Evolutionary conservation across 2,113 vertebrate genomes (phyloP).

Genomic region (Esox niger): DNA sequence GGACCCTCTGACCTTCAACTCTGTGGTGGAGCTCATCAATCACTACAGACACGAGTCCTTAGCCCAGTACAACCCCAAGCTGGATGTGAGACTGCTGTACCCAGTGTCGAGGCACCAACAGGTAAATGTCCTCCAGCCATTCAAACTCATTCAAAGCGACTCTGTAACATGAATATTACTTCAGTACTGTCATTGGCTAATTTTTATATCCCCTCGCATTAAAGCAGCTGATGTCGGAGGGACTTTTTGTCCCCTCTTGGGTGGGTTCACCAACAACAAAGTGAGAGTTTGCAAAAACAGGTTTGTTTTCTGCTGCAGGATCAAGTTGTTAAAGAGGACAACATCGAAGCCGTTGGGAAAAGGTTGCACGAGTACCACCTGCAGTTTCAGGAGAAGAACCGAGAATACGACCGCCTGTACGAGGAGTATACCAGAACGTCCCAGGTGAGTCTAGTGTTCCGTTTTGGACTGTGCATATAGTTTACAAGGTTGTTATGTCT

Average conservation of each 20-base stretch:
- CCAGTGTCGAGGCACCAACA: conserved; percentile 97
- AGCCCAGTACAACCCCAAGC: conserved; percentile 97
- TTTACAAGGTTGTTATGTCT: too few relatives aligned
- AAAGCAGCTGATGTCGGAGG: too few relatives aligned
- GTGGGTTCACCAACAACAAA: too few relatives aligned
- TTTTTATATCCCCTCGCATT: too few relatives aligned
- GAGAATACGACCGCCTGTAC: conserved; percentile 96
- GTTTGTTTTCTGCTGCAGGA: conserved; percentile 73
- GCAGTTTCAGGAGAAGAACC: conserved; percentile 97
- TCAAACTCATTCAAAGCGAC: too few relatives aligned
- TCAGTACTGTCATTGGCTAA: too few relatives aligned
- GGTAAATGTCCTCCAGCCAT: conserved; percentile 65
- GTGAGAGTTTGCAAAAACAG: too few relatives aligned
- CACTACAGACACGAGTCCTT: conserved; percentile 95
- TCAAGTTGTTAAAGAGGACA: conserved; percentile 98
- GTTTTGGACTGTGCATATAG: too few relatives aligned
- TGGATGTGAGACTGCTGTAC: conserved; percentile 95
- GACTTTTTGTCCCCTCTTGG: too few relatives aligned
- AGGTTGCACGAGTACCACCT: conserved; percentile 97
- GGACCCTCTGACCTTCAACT: conserved; percentile 95
- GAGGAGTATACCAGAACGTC: conserved; percentile 98
- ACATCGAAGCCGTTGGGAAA: conserved; percentile 96
- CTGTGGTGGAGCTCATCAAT: conserved; percentile 96
- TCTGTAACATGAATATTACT: too few relatives aligned
- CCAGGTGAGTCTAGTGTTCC: conserved; percentile 69